phyloP scores from a whole-genome alignment of 2,888 invertebrate species.

The Kuschelorhynchus macadamiae region DNA sequence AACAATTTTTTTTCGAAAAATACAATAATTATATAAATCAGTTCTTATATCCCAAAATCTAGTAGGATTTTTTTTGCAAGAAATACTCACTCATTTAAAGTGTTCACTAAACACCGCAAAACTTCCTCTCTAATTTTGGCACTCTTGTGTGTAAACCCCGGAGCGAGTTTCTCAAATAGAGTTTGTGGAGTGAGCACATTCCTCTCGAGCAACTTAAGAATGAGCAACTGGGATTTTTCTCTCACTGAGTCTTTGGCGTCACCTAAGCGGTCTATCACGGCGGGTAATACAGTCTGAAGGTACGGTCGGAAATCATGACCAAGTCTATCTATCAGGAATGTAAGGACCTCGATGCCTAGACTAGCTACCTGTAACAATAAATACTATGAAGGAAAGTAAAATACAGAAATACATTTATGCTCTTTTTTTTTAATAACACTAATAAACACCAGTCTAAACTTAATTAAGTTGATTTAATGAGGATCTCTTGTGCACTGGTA shows the following conservation, averaged over 20 bases:
- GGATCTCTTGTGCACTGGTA: no score
- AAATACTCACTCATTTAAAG: constrained; percentile 83
- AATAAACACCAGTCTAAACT: no score
- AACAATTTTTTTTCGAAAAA: no score
- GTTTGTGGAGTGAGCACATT: constrained; percentile 79
- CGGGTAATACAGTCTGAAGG: constrained; percentile 85
- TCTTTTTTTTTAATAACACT: no score
- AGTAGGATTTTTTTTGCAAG: no score
- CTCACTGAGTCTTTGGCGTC: constrained; percentile 70
- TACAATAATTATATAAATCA: no score
- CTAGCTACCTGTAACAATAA: constrained; percentile 83
- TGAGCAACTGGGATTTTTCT: constrained; percentile 81
- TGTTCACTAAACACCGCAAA: constrained; percentile 84
- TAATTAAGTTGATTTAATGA: no score
- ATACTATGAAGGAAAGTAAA: no score
- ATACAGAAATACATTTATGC: no score
- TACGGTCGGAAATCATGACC: constrained; percentile 90
- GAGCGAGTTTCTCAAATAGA: constrained; percentile 80
- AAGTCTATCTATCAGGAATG: constrained; percentile 88
- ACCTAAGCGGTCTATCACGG: constrained; percentile 84
- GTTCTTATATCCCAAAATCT: no score
- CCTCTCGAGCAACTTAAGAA: constrained; percentile 81
- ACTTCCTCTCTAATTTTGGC: constrained; percentile 93
- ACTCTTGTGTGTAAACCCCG: constrained; percentile 87
- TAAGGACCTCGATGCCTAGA: constrained; percentile 90